Conservation (phyloP, 2,797 vertebrate species). For the Myioborus melanocephalus region DNA sequence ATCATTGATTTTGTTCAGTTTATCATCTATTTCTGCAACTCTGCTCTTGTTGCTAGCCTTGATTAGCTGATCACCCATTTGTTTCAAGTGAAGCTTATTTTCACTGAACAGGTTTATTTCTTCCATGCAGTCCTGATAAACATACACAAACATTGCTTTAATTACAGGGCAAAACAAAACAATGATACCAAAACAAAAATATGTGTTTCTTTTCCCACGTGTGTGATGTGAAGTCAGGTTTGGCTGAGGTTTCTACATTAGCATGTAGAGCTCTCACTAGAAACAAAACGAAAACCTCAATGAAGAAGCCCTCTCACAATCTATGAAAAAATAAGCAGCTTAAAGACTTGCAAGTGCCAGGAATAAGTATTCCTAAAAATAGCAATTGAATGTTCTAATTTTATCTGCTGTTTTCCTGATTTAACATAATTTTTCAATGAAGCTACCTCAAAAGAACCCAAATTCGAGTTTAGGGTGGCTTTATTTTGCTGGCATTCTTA, state of each 20-base stretch:
- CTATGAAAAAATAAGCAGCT: constrained; percentile 10
- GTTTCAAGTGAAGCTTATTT: constrained; percentile 89
- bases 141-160: constrained; percentile 14
- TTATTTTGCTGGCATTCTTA: not conserved
- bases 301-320: not conserved
- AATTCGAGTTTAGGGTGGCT: not conserved
- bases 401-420: not conserved
- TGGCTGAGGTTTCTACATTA: not conserved
- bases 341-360: not conserved
- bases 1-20: constrained; percentile 87
- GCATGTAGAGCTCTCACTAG: not conserved
- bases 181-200: not conserved
- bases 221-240: not conserved
- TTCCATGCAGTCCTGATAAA: constrained; percentile 91
- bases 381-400: not conserved
- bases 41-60: constrained; percentile 85
- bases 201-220: not conserved
- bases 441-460: not conserved
- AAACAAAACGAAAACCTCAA: not conserved
- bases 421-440: not conserved
- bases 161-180: not conserved
- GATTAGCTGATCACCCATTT: constrained; percentile 90
- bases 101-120: constrained; percentile 93
- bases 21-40: constrained; percentile 86
- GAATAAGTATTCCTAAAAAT: not conserved